Evolutionary conservation across 2,797 vertebrate species (phyloP).

Genomic region (Hipposideros larvatus): DNA sequence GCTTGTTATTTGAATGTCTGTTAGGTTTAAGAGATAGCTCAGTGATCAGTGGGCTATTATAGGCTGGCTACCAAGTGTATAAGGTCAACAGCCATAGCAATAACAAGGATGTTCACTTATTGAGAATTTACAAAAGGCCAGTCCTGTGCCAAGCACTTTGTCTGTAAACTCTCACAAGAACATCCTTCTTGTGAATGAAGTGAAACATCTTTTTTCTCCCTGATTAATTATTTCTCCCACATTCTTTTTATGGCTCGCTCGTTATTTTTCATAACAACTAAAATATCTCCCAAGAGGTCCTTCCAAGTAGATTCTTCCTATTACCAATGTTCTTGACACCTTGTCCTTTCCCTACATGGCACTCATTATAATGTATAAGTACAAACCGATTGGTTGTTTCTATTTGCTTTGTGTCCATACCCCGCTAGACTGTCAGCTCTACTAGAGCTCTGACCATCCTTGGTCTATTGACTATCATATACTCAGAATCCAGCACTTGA

Average conservation of each 20-base stretch:
- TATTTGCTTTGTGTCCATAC: background rate
- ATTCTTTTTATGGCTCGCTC: background rate
- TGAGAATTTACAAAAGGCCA: conserved; percentile 9
- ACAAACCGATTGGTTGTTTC: background rate
- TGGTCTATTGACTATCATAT: background rate
- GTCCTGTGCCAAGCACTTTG: background rate
- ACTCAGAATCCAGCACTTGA: background rate
- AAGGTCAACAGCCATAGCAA: background rate
- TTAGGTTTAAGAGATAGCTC: conserved; percentile 11
- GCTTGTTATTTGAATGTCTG: background rate
- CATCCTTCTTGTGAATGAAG: background rate
- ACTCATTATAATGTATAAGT: background rate
- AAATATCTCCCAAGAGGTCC: background rate
- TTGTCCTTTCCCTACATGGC: background rate
- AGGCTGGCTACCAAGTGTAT: background rate
- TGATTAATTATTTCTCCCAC: background rate
- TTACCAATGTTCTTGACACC: background rate
- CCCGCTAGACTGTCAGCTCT: background rate
- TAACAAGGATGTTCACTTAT: background rate
- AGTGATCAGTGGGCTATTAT: background rate
- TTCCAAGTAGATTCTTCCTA: background rate
- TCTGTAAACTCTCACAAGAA: background rate
- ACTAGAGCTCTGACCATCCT: background rate
- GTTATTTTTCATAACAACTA: background rate
- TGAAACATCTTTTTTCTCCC: background rate